Conservation (phyloP, 2,888 invertebrate genomes). For the Andrena fulva region DNA sequence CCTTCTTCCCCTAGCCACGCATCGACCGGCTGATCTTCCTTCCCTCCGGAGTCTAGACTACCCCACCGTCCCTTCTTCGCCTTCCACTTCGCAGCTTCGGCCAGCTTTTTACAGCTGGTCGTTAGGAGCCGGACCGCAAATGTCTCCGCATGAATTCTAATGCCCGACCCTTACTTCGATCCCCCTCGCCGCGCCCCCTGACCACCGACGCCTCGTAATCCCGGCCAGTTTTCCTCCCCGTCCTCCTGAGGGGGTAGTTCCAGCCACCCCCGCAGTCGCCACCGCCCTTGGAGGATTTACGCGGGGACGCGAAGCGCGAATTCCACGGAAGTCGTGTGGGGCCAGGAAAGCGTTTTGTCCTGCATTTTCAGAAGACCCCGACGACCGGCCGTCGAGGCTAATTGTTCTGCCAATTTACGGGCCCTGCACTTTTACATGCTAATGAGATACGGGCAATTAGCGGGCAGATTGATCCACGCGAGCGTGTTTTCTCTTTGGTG, state of each 20-base stretch:
- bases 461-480: constrained; percentile 23
- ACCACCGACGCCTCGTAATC: constrained; percentile 73
- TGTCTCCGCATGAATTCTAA: constrained; percentile 85
- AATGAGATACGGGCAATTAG: constrained; percentile 58
- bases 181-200: constrained; percentile 15
- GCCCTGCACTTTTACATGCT: constrained; percentile 33
- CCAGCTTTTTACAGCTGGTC: constrained; percentile 82
- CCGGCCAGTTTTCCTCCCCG: constrained; percentile 76
- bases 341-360: constrained; percentile 74
- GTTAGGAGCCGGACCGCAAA: constrained; percentile 84
- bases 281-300: constrained; percentile 63
- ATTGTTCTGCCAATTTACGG: constrained; percentile 70
- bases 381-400: constrained; percentile 68
- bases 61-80: constrained; percentile 56
- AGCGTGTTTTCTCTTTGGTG: background rate
- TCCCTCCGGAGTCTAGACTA: background rate
- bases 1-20: constrained; percentile 23
- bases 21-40: constrained; percentile 11
- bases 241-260: constrained; percentile 13
- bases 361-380: constrained; percentile 78
- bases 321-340: constrained; percentile 71
- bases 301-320: constrained; percentile 62
- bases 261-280: constrained; percentile 28
- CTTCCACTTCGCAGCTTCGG: constrained; percentile 74
- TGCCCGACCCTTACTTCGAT: constrained; percentile 73